Evolutionary conservation across 2,797 vertebrate species (phyloP).

Genomic region (Acanthurus leucopareius): DNA sequence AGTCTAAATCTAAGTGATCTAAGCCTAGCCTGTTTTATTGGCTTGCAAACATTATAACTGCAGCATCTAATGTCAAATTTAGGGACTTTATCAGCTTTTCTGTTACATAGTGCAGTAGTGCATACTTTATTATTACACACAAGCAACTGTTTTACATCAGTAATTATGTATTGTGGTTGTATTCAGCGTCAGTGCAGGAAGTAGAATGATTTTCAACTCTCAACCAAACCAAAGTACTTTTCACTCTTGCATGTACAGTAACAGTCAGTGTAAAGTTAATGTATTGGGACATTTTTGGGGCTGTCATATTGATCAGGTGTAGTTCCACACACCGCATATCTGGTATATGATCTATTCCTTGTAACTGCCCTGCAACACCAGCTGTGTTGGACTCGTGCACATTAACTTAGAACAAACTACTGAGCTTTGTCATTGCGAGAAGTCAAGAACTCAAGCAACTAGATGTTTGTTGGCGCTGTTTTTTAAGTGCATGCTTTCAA

Average conservation of each 20-base stretch:
- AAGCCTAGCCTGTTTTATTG: no score
- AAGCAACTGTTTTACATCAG: not conserved
- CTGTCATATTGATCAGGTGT: not conserved
- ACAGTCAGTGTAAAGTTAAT: conserved; percentile 1
- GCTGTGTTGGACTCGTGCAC: not conserved
- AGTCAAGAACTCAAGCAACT: conserved; percentile 20
- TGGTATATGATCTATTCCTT: not conserved
- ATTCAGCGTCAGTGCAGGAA: conserved; percentile 6
- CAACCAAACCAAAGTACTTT: not conserved
- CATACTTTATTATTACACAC: not conserved
- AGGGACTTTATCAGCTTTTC: no score
- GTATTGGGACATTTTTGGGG: not conserved
- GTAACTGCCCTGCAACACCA: conserved; percentile 1
- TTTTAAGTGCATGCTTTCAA: conserved; percentile 50
- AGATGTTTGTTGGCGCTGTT: conserved; percentile 36
- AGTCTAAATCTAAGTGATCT: no score
- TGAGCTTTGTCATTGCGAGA: conserved; percentile 24
- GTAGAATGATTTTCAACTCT: not conserved
- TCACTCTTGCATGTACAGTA: not conserved
- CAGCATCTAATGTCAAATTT: no score
- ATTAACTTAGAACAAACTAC: conserved; percentile 21
- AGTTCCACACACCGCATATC: not conserved
- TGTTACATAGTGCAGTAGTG: no score
- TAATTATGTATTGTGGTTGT: not conserved
- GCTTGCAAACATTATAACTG: no score